A percentile compares a stretch with the other conserved stretches of the same genome.
Conservation (phyloP, 1,140 invertebrate genomes). For the Proales similis region DNA sequence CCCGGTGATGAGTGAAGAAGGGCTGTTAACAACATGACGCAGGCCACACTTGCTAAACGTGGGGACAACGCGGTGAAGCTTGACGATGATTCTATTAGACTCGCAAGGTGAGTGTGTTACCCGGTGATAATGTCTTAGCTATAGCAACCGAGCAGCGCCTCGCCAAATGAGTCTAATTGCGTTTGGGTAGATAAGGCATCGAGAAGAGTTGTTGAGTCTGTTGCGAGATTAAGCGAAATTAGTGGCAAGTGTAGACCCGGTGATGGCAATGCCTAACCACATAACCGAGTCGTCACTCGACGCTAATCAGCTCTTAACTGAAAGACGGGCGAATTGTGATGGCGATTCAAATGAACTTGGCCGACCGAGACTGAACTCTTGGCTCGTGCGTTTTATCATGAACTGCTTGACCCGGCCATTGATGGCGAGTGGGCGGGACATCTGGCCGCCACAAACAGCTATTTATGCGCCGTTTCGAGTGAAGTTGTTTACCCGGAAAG, state of each 20-base stretch:
- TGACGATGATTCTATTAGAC: background rate
- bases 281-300: constrained; percentile 36
- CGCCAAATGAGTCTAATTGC: constrained; percentile 27
- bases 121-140: constrained; percentile 28
- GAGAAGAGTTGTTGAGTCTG: too few relatives aligned
- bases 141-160: constrained; percentile 25
- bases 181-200: too few relatives aligned
- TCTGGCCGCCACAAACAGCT: too few relatives aligned
- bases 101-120: constrained; percentile 38
- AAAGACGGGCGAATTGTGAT: too few relatives aligned
- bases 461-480: too few relatives aligned
- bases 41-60: constrained; percentile 32
- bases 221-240: constrained; percentile 11
- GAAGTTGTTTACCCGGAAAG: too few relatives aligned
- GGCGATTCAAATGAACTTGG: too few relatives aligned
- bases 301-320: constrained; percentile 16
- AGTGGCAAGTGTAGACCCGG: constrained; percentile 38
- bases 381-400: too few relatives aligned
- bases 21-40: constrained; percentile 37
- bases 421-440: too few relatives aligned
- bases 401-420: too few relatives aligned
- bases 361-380: too few relatives aligned
- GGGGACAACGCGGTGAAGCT: background rate
- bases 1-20: constrained; percentile 30
- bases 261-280: constrained; percentile 3